Base-by-base conservation (phyloP, 2,113 vertebrate species). In the Laterallus jamaicensis region DNA sequence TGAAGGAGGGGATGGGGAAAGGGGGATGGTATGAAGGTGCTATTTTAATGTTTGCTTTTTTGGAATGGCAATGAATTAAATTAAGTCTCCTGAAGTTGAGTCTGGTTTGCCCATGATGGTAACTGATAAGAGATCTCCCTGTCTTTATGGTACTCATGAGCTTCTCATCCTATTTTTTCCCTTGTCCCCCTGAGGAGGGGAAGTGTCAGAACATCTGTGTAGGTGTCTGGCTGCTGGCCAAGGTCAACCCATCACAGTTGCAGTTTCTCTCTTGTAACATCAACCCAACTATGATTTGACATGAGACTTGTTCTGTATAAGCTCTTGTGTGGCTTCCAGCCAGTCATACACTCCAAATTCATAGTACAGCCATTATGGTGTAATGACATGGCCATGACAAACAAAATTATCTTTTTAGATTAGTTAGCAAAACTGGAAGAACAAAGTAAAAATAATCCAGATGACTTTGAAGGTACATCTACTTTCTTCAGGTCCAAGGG, bases 271-370 rank as follows among this genome's bases (percentile, higher is more conserved):
- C 31, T 58, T 63, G 15, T 31, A 76, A 58, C 19, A 5, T 54
- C 52, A 71, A 39, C 7, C 28, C 73, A n/a, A 9, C 22, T 25
- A 12, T 11, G 22, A 52, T 66, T 82, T 64, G 32, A 73, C 50
- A 47, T 7, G 20, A 56, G 29, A 78, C 16, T 39, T 2, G 1
- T 54, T 62, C 17, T 19, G 2, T 22, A 12, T 1, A 3, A 50
- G 20, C 20, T 29, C 8, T 78, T 78, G 4, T 62, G 58, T 42
- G 76, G 39, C 15, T 82, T n/a, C 63, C 39, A 80, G 35, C 2
- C 32, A 79, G 10, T 2, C 59, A 26, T 5, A 7, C 70, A 19
- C 24, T 70, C 6, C n/a, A 67, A 70, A 63, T 37, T 55, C 4
- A 14, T 28, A 71, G 17, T 39, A 29, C 22, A 75, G 24, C 9